Base-by-base conservation (phyloP, 2,888 invertebrate species). In the Galeopsomyia nigrocyanea region DNA sequence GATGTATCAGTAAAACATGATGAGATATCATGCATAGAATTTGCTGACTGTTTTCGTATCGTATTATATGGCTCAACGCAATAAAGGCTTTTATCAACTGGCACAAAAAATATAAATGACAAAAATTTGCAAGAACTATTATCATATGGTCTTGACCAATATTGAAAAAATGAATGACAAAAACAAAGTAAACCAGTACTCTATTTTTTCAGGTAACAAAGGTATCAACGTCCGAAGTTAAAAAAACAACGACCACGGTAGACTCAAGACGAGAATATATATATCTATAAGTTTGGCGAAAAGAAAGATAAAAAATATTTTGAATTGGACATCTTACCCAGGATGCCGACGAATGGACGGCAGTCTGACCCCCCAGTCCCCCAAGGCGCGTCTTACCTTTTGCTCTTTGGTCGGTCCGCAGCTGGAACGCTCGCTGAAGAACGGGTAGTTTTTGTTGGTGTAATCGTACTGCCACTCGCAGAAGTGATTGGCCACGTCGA, bases 401-500 rank as follows among this genome's bases (percentile, higher is more conserved):
- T 97, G 95, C 76, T 94, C 92, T 74, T 90, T 87, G 3, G 90
- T 92, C 0, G 98, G 96, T 82, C 92, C 93, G 76, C 92, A 89
- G 9, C 91, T 90, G 0, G 88, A 88, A 64, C 89, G 88, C 77
- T 93, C 92, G 73, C 88, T 89, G 87, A 92, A 98, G 86, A 92
- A 94, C 0, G 97, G 97, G 79, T 91, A 90, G 47, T 92, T 89
- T 0, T 92, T 89, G 71, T 91, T 91, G 0, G 93, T 95, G 86
- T 98, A 97, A 83, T 97, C 95, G 83, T 95, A 95, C 0, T 91
- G 91, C 95, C 96, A 96, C 85, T 98, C 98, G 76, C 95, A 90
- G 85, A 98, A 97, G 82, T 98, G 98, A 87, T 98, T 98, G 3
- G 97, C 97, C 63, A 98, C 88, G 86, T 98, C 98, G 86, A 97